Base-by-base conservation (phyloP, 2,113 vertebrate genomes). In the Percina caprodes region DNA sequence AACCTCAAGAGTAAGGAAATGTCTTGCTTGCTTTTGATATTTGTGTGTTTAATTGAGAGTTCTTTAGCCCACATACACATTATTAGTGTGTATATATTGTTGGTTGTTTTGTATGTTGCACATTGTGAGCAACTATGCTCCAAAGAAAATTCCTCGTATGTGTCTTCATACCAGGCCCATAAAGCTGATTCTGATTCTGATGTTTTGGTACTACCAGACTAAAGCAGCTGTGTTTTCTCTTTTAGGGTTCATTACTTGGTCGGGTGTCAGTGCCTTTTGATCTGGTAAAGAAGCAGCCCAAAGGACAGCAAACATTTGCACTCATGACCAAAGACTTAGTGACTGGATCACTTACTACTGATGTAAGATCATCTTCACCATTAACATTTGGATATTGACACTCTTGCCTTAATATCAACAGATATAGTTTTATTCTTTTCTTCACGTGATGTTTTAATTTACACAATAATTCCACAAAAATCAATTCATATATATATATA, bases 271-370 rank as follows among this genome's bases (percentile, higher is more conserved):
- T 99, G 75, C 96, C 96, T 79, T 95, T 99, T 46, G 97, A 99
- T 87, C 94, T 99, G 5, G 97, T 99, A 74, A 96, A 95, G 94
- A 99, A 97, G 87, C 96, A 97, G 9, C 98, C 98, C 48, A 96
- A 93, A 68, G 98, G 98, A 56, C 95, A 91, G 61, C 97, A 96
- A 74, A 97, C 95, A 69, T 99, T 98, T 90, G 74, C 92, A 1
- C 93, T 99, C 79, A 82, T 46, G 75, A 89, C 93, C 74, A 90
- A 94, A 92, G 90, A 95, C 77, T 67, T 73, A 0, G 70, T 86
- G 62, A 92, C 94, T 46, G 98, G 97, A 56, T 97, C 97, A 14
- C 78, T 99, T 68, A 97, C 90, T 45, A 96, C 97, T 82, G 97
- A 99, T 91, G 98, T 99, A 95, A 81, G 88, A 14, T 18, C n/a